Base-by-base conservation (phyloP, 2,888 invertebrate genomes). In the Margaritifera margaritifera region DNA sequence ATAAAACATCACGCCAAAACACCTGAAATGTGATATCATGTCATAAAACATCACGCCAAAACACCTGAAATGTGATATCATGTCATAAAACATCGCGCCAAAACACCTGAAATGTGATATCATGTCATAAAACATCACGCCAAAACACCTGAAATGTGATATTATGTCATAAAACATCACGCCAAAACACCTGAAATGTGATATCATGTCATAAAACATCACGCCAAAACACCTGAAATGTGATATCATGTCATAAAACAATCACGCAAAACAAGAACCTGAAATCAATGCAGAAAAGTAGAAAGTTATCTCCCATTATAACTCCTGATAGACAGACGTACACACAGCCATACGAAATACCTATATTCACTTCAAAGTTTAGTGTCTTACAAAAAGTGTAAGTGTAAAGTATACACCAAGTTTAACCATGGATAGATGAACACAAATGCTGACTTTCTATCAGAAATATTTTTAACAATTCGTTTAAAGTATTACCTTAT, bases 1-100 rank as follows among this genome's bases (percentile, higher is more conserved):
- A n/a, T n/a, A 86, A 81, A 20, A 86, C 62, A 60, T 83, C 78
- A 25, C 72, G 66, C 86, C 85, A 86, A 74, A 86, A 86, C 42
- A 53, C 66, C 81, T 85, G 78, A 25, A 75, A 77, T 51, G 15
- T 54, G 0, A 60, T 15, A 22, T 24, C 55, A n/a, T n/a, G n/a
- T n/a, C n/a, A n/a, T n/a, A 86, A 81, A 20, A 86, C 62, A 60
- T 83, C 78, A 25, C 72, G 66, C 86, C 85, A 86, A 74, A 86
- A 86, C 42, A 53, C 66, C 81, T 85, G 78, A 25, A 75, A 77
- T 51, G 15, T 54, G 0, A 60, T 15, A 22, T 24, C 55, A n/a
- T n/a, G n/a, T n/a, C n/a, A n/a, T n/a, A 86, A 81, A 20, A 86
- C 62, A 60, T 83, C 78, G 22, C 72, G 66, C 86, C 85, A 86